Conservation (phyloP, 2,113 vertebrate species). For the Chamaetylas fuelleborni region DNA sequence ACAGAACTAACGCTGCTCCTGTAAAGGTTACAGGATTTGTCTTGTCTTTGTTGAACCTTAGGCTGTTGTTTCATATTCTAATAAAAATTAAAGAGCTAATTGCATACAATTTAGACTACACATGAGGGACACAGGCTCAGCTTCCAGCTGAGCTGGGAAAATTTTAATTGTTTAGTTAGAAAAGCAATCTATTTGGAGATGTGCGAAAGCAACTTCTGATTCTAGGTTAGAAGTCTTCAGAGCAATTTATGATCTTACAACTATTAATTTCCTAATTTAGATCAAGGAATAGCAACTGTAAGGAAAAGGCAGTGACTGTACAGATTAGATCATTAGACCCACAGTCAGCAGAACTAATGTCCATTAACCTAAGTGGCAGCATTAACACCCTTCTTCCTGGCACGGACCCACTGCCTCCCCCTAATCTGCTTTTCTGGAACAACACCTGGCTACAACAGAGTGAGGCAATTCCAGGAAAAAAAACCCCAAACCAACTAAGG, state of each 20-base stretch:
- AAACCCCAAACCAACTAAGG: background rate
- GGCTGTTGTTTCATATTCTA: background rate
- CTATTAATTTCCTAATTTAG: conserved; percentile 52
- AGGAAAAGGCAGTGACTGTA: conserved; percentile 14
- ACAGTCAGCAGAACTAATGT: conserved; percentile 38
- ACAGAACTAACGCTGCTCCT: background rate
- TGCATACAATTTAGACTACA: conserved; percentile 3
- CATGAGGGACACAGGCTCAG: background rate
- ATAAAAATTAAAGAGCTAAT: conserved; percentile 43
- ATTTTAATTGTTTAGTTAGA: conserved; percentile 50
- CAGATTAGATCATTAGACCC: conserved; percentile 34
- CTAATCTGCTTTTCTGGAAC: background rate
- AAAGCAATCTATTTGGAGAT: conserved; percentile 12
- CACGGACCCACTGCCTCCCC: rapidly evolving
- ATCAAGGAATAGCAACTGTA: conserved; percentile 16
- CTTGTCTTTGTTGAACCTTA: background rate
- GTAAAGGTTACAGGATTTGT: background rate
- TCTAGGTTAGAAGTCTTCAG: conserved; percentile 42
- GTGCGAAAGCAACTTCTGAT: conserved; percentile 20
- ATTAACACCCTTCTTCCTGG: conserved; percentile 5
- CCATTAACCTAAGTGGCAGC: conserved; percentile 24
- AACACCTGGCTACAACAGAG: background rate
- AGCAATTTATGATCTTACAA: conserved; percentile 39
- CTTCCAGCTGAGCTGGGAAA: conserved; percentile 28
- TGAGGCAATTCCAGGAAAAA: background rate